phyloP scores from a whole-genome alignment of 2,888 invertebrate genomes.

The Leptopilina myrica region DNA sequence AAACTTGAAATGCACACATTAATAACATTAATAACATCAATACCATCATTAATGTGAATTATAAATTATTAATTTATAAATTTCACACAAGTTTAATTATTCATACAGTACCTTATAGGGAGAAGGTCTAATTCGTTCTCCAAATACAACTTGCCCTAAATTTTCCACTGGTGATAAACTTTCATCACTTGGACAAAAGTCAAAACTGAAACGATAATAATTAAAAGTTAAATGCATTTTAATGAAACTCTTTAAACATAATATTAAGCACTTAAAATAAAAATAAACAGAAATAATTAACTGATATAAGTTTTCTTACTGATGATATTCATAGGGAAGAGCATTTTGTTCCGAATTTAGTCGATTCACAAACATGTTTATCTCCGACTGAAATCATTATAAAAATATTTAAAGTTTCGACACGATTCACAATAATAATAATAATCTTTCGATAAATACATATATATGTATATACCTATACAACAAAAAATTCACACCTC shows the following conservation, averaged over 20 bases:
- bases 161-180: conserved; percentile 96
- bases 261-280: too few species aligned
- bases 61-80: too few species aligned
- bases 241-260: too few species aligned
- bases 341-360: conserved; percentile 98
- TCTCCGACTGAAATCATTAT: conserved; percentile 85
- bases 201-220: conserved; percentile 83
- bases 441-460: too few species aligned
- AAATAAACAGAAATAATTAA: too few species aligned
- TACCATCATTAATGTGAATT: too few species aligned
- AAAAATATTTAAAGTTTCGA: not conserved
- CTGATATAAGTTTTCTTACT: conserved; percentile 78
- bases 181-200: conserved; percentile 89
- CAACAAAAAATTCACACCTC: too few species aligned
- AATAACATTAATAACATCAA: too few species aligned
- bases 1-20: too few species aligned
- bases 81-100: conserved; percentile 28
- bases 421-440: too few species aligned
- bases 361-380: conserved; percentile 95
- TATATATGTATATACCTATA: too few species aligned
- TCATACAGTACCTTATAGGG: conserved; percentile 85
- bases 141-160: conserved; percentile 98
- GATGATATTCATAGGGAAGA: conserved; percentile 98
- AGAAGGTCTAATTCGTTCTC: conserved; percentile 97
- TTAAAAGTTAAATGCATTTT: too few species aligned